A percentile compares a stretch with the other conserved stretches of the same genome.
These are phyloP conservation scores for Etia nguti DNA, from an alignment of 2,113 vertebrate genomes.

Conservation along the genomic window DNA sequence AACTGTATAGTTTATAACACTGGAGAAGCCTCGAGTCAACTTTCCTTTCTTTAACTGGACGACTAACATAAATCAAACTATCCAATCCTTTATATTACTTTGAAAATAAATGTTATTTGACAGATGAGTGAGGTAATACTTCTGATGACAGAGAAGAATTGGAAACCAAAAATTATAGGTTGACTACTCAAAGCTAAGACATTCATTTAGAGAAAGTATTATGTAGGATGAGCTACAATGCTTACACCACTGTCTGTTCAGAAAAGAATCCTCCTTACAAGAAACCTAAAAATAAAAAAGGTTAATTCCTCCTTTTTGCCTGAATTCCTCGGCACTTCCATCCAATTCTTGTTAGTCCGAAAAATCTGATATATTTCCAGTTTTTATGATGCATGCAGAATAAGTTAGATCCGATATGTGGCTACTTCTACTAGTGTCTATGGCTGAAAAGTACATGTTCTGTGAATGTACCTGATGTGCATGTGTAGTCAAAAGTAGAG, in stretches of 20 bases:
- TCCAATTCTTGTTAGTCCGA: neutral
- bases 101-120: neutral
- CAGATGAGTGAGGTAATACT: neutral
- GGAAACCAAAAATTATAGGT: neutral
- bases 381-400: neutral
- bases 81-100: neutral
- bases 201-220: neutral
- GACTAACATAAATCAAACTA: neutral
- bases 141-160: accelerated
- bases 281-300: neutral
- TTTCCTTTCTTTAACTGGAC: too few relatives aligned
- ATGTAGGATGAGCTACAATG: neutral
- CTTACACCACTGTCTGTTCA: neutral
- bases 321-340: neutral
- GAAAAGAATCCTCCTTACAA: neutral
- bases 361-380: neutral
- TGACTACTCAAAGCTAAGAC: neutral
- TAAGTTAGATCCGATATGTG: neutral
- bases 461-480: neutral
- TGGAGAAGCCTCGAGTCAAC: neutral
- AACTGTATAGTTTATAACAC: neutral
- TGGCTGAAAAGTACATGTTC: neutral
- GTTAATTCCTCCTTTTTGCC: neutral
- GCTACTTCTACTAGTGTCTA: neutral
- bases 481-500: neutral